Conservation (phyloP, 1,140 invertebrate genomes). For the Kradibia gibbosae region DNA sequence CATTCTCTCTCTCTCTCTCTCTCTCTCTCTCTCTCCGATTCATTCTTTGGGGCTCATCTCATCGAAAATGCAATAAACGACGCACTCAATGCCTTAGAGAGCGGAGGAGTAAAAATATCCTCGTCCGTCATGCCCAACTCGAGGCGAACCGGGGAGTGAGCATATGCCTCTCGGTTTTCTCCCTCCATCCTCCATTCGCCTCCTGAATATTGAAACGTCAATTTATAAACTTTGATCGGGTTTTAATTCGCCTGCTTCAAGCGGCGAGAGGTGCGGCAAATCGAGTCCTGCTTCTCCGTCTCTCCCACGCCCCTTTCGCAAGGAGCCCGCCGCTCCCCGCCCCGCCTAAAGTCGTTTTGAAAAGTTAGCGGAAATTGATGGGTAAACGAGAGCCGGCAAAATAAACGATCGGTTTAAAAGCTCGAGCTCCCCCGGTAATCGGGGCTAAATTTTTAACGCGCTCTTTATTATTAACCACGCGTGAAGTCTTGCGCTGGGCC, state of each 20-base stretch:
- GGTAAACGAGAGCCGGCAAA: constrained; percentile 44
- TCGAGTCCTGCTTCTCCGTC: constrained; percentile 35
- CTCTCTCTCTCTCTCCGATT: not conserved
- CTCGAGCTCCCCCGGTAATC: constrained; percentile 25
- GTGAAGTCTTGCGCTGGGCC: constrained; percentile 26
- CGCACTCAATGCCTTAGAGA: constrained; percentile 12
- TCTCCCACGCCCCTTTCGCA: not conserved
- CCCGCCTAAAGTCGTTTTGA: constrained; percentile 32
- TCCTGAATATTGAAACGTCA: constrained; percentile 66
- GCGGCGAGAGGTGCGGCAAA: constrained; percentile 38
- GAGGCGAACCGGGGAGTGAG: constrained; percentile 17
- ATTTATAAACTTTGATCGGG: constrained; percentile 71
- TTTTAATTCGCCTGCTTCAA: constrained; percentile 66
- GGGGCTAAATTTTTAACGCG: constrained; percentile 43
- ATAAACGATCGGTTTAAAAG: constrained; percentile 49
- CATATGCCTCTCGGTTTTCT: constrained; percentile 5
- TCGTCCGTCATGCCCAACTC: constrained; percentile 48
- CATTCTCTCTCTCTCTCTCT: not conserved
- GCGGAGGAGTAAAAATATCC: constrained; percentile 29
- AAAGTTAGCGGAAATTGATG: constrained; percentile 52
- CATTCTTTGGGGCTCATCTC: constrained; percentile 23
- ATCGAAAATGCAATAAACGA: constrained; percentile 56
- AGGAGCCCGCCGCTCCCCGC: not conserved
- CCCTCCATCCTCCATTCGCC: constrained; percentile 44
- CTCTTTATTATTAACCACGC: constrained; percentile 14